Base-by-base conservation (phyloP, 2,113 vertebrate genomes). In the Larimichthys polyactis region DNA sequence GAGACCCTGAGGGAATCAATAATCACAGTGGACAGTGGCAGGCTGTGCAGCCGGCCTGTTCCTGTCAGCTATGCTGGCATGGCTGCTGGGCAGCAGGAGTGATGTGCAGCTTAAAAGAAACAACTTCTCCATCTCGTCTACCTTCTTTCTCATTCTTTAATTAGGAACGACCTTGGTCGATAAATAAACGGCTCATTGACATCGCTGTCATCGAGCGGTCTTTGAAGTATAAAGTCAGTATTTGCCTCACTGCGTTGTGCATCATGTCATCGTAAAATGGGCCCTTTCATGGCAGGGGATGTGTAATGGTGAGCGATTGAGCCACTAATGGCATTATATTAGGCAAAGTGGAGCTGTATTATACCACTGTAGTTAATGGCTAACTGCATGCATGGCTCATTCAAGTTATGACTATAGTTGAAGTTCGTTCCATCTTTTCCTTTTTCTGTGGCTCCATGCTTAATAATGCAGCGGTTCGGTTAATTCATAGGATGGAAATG, bases 21-120 rank as follows among this genome's bases (percentile, higher is more conserved):
- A 86, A 88, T 85, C 77, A 76, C 68, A 81, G 74, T 60, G 79
- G 88, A 90, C 86, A 83, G 86, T 83, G 69, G 75, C 87, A 82
- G 85, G 87, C 71, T 78, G 83, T 75, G 83, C 85, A 86, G 76
- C 57, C 46, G 81, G 77, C 78, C 83, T 83, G 64, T 44, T 79
- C 62, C 79, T 83, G 86, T 87, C 90, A 89, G 62, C 70, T 67
- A 65, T 64, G 58, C 69, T 64, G 62, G 52, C 82, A 59, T 75
- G 84, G 72, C 82, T 84, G 73, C 36, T 64, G 71, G 69, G 75
- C 70, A 71, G 71, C 82, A 60, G 29, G 58, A 77, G n/a, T 55
- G 64, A 84, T 82, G 62, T 64, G 78, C 59, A 49, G 58, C 72
- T 66, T 55, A 49, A 81, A 79, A 82, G 59, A 63, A 81, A 72